Base-by-base conservation (phyloP, 2,888 invertebrate genomes). In the Orchesella flavescens region DNA sequence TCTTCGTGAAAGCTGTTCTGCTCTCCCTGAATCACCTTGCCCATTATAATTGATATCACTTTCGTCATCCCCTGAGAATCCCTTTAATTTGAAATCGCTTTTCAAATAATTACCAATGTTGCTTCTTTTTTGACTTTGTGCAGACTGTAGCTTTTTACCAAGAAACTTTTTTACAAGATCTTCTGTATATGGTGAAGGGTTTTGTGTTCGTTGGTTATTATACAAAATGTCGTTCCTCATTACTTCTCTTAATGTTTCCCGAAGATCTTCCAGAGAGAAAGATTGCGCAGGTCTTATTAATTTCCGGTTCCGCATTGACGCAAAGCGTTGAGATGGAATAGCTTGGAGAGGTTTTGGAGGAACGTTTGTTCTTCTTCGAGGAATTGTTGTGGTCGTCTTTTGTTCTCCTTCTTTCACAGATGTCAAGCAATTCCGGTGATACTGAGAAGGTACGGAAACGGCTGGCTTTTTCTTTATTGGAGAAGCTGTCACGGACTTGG, bases 161-260 rank as follows among this genome's bases (percentile, higher is more conserved):
- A 84, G 59, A 66, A 81, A 80, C 61, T 80, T 78, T 55, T 69
- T 59, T 17, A 82, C 75, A 34, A 82, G 43, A 21, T 79, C 75
- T 23, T 82, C 75, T 0, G 75, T 75, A n/a, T 82, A 82, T 12
- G 82, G 82, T 9, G 82, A 82, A 0, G 57, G 66, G 10, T 5
- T 34, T 12, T 43, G 43, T 12, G 49, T 15, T 79, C 19, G 43
- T 34, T 44, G 2, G 12, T 59, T 21, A 24, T 12, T 17, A 53
- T 24, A 57, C 23, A 68, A 43, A 10, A 55, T 13, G 17, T 82
- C 71, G 17, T 82, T 71, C 53, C 63, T 49, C 75, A 82, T 23
- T 0, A 75, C 69, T 71, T 75, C 24, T 13, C 46, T 69, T 24
- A 82, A n/a, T 15, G 82, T 76, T 61, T 68, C 75, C n/a, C 71